phyloP scores from a whole-genome alignment of 2,113 vertebrate species.

The Corythornis cristatus region DNA sequence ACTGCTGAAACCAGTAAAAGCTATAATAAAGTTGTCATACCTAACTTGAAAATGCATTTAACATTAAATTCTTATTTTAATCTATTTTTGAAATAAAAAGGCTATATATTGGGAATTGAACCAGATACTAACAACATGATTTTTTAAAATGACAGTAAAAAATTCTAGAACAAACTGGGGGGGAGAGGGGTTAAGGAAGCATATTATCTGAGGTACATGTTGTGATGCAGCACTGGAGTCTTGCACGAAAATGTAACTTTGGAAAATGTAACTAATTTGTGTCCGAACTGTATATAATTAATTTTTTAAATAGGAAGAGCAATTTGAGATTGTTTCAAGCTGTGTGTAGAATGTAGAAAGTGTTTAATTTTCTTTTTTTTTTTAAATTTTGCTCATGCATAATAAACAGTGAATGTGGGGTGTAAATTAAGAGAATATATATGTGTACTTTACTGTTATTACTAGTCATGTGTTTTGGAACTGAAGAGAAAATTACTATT shows the following conservation, averaged over 20 bases:
- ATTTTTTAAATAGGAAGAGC: not conserved
- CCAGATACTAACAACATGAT: not conserved
- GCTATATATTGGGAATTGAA: not conserved
- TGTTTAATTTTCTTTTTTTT: not conserved
- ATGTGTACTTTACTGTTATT: not conserved
- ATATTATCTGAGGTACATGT: not conserved
- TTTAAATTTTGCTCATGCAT: not conserved
- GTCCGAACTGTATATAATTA: not conserved
- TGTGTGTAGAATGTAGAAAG: not conserved
- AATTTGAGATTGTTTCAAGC: not conserved
- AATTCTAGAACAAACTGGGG: not conserved
- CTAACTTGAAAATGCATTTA: not conserved
- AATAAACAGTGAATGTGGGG: not conserved
- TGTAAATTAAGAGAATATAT: not conserved
- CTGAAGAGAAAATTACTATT: not conserved
- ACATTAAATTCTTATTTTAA: not conserved
- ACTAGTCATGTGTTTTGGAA: constrained; percentile 6
- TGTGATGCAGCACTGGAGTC: not conserved
- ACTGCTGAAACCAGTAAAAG: not conserved
- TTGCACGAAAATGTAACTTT: not conserved
- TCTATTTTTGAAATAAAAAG: not conserved
- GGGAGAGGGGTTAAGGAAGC: not conserved
- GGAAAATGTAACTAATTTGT: not conserved
- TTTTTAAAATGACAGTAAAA: not conserved
- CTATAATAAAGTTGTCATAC: not conserved